Percentiles rank a stretch among this genome's conserved stretches.
Conservation (phyloP, 2,888 invertebrate species). For the Elmis aenea region DNA sequence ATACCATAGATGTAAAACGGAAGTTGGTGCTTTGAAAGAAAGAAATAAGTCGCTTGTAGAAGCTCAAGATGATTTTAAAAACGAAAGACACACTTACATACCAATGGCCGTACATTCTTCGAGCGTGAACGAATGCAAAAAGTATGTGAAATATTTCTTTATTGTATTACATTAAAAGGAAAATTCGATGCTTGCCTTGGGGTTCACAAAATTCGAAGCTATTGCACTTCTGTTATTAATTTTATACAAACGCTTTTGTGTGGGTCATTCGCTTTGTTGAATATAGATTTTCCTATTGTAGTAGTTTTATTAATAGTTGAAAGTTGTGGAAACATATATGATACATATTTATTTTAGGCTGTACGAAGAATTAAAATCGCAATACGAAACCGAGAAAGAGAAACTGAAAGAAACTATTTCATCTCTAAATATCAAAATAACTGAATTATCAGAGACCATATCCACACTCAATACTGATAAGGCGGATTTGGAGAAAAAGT, state of each 20-base stretch:
- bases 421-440: constrained; percentile 47
- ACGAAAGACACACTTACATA: constrained; percentile 53
- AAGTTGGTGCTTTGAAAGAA: constrained; percentile 56
- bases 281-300: too few relatives aligned
- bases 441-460: constrained; percentile 50
- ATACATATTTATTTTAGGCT: constrained; percentile 49
- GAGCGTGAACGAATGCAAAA: constrained; percentile 68
- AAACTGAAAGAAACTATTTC: constrained; percentile 53
- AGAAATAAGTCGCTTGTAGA: constrained; percentile 54
- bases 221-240: too few relatives aligned
- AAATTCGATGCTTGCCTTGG: too few relatives aligned
- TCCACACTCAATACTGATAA: constrained; percentile 45
- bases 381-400: constrained; percentile 65
- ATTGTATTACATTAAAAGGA: constrained; percentile 5
- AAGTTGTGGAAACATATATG: too few relatives aligned
- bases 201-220: too few relatives aligned
- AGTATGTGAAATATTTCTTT: constrained; percentile 40
- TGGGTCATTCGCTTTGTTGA: too few relatives aligned
- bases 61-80: constrained; percentile 51
- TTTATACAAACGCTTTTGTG: too few relatives aligned
- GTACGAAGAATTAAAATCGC: constrained; percentile 68
- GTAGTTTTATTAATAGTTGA: too few relatives aligned
- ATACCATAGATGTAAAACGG: constrained; percentile 54
- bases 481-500: constrained; percentile 50
- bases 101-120: constrained; percentile 62